phyloP scores from a whole-genome alignment of 2,113 vertebrate genomes.

The Peromyscus californicus region DNA sequence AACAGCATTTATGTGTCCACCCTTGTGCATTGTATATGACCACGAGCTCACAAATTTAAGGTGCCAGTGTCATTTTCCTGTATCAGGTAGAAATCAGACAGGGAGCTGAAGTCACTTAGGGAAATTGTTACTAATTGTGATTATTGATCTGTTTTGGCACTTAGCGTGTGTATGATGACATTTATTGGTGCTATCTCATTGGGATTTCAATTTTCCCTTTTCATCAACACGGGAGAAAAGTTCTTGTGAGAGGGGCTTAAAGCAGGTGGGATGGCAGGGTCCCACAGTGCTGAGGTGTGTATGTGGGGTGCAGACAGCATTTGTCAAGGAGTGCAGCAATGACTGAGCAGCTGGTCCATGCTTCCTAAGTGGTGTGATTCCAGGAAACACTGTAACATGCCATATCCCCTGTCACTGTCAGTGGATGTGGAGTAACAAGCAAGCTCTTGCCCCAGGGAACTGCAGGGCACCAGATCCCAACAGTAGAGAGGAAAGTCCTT shows the following conservation, averaged over 20 bases:
- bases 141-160: not conserved
- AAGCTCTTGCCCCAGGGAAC: not conserved
- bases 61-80: not conserved
- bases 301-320: not conserved
- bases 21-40: not conserved
- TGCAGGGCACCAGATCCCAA: not conserved
- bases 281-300: not conserved
- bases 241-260: not conserved
- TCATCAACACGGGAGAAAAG: not conserved
- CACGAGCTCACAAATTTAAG: not conserved
- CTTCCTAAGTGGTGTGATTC: not conserved
- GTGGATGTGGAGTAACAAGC: too few species aligned
- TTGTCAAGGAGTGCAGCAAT: not conserved
- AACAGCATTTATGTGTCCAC: not conserved
- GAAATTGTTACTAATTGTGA: not conserved
- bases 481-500: not conserved
- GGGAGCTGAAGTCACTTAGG: not conserved
- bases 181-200: not conserved
- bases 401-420: not conserved
- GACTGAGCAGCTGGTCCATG: not conserved
- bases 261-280: too few species aligned
- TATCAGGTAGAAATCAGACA: not conserved
- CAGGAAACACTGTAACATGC: not conserved
- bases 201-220: not conserved
- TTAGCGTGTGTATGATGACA: not conserved